phyloP scores from a whole-genome alignment of 2,113 vertebrate genomes.

The Rhinolophus sinicus region DNA sequence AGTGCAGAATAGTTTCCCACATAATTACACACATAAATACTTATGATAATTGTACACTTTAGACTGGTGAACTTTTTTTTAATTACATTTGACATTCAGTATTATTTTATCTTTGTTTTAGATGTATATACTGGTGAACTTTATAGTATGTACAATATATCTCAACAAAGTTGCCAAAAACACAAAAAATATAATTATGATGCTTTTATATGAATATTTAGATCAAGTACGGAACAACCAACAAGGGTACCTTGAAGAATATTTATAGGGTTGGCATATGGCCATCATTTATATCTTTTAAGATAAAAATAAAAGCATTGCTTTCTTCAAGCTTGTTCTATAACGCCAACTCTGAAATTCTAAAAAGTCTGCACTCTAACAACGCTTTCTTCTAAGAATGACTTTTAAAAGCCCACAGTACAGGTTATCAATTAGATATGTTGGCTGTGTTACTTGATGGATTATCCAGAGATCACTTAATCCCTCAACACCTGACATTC shows the following conservation, averaged over 20 bases:
- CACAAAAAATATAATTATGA: neutral
- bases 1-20: neutral
- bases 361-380: neutral
- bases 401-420: neutral
- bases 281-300: constrained; percentile 41
- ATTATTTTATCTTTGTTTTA: no score
- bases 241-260: neutral
- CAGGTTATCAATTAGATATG: neutral
- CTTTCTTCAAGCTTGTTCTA: constrained; percentile 10
- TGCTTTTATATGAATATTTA: constrained; percentile 50
- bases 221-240: neutral
- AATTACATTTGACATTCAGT: no score
- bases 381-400: neutral
- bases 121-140: neutral
- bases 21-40: neutral
- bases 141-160: neutral
- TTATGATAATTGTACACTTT: neutral
- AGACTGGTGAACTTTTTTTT: neutral
- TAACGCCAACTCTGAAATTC: constrained; percentile 14
- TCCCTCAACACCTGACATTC: neutral
- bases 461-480: neutral
- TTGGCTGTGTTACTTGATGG: neutral
- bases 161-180: neutral
- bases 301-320: constrained; percentile 7
- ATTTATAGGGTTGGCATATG: neutral